Conservation (phyloP, 30 jellyfish, hydroid and myxozoan genomes). For the Clytia hemisphaerica region DNA sequence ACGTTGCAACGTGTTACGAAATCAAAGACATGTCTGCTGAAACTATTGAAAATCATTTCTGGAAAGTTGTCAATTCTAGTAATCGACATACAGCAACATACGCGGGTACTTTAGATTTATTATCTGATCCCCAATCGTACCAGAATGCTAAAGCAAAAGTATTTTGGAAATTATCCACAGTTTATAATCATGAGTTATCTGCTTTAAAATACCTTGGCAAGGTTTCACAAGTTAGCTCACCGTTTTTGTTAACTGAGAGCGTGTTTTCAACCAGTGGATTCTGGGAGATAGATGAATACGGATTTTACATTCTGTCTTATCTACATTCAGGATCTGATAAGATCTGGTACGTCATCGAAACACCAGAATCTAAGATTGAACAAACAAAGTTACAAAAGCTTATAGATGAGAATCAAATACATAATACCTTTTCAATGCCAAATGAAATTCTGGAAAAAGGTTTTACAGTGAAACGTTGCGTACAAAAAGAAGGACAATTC, state of each 20-base stretch:
- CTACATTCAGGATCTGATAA: constrained; percentile 34
- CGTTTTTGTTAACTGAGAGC: constrained; percentile 8
- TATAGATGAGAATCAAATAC: too few relatives aligned
- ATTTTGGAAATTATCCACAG: not conserved
- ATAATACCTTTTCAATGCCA: not conserved
- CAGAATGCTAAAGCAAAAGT: not conserved
- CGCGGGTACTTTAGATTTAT: constrained; percentile 1
- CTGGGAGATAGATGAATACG: constrained; percentile 13
- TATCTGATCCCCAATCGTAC: constrained; percentile 12
- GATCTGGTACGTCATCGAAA: constrained; percentile 30
- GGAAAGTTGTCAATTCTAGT: constrained; percentile 20
- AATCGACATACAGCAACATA: constrained; percentile 22
- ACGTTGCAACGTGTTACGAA: not conserved
- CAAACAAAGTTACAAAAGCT: not conserved
- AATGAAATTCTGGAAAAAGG: constrained; percentile 1
- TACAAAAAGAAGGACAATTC: constrained; percentile 26
- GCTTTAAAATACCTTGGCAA: constrained; percentile 22
- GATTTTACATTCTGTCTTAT: constrained; percentile 19
- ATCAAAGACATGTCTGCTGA: not conserved
- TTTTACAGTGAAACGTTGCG: constrained; percentile 3
- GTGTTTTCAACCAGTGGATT: constrained; percentile 18
- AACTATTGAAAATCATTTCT: constrained; percentile 17
- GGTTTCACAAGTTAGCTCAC: constrained; percentile 10
- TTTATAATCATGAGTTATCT: not conserved
- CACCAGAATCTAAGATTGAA: constrained; percentile 5